phyloP scores from a whole-genome alignment of 2,888 invertebrate genomes.

The Leptinotarsa juncta region DNA sequence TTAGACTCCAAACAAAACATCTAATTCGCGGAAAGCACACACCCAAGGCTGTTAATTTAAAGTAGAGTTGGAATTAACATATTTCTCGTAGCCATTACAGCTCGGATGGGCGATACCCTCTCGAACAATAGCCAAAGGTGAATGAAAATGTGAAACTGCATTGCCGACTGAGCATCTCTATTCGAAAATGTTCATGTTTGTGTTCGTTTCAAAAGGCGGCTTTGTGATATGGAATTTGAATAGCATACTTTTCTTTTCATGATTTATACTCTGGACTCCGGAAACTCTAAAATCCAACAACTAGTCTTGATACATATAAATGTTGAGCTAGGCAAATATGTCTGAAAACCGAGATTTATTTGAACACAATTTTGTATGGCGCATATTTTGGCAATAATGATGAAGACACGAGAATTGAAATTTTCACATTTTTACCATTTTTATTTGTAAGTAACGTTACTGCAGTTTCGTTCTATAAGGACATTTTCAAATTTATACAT shows the following conservation, averaged over 20 bases:
- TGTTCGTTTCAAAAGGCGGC: slow-evolving; percentile 21
- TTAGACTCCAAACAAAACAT: slow-evolving; percentile 27
- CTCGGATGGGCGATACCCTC: slow-evolving; percentile 27
- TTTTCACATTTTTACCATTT: too few relatives aligned
- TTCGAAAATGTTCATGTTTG: slow-evolving; percentile 24
- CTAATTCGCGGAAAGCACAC: slow-evolving; percentile 32
- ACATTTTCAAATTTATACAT: too few relatives aligned
- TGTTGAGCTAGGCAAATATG: not conserved
- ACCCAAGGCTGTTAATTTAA: slow-evolving; percentile 29
- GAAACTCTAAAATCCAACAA: not conserved
- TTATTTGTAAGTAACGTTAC: too few relatives aligned
- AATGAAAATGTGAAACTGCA: slow-evolving; percentile 28
- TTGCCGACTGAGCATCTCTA: slow-evolving; percentile 15
- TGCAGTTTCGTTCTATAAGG: too few relatives aligned
- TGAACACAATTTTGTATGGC: too few relatives aligned
- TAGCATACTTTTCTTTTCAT: not conserved
- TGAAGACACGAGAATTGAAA: too few relatives aligned
- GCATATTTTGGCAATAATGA: too few relatives aligned
- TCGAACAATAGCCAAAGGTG: slow-evolving; percentile 30
- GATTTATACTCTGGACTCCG: not conserved
- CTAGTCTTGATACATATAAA: not conserved
- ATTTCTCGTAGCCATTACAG: slow-evolving; percentile 34
- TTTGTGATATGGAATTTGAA: slow-evolving; percentile 2
- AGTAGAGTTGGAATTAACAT: slow-evolving; percentile 30
- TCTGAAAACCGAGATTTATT: too few relatives aligned